Conservation (phyloP, 2,113 vertebrate species). For the Nansenia antarctica region DNA sequence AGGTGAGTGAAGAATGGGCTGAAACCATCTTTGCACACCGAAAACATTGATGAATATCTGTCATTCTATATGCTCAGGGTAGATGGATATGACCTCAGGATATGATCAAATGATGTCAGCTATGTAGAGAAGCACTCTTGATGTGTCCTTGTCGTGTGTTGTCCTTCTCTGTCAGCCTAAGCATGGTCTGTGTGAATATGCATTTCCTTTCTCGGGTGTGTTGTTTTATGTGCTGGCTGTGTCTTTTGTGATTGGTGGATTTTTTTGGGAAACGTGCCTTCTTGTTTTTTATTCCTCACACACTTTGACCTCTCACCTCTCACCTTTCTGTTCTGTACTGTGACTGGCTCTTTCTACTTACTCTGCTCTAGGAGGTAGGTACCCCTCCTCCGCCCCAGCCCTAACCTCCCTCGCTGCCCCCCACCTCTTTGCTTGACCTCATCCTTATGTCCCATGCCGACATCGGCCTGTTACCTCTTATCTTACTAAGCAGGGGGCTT, state of each 20-base stretch:
- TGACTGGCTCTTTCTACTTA: conserved; percentile 90
- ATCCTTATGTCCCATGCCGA: neutral
- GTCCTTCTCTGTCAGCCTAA: conserved; percentile 12
- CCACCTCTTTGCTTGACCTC: conserved; percentile 39
- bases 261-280: conserved; percentile 70
- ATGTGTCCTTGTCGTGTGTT: neutral
- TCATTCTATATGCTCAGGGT: neutral
- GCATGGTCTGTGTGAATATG: conserved; percentile 71
- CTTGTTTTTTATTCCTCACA: conserved; percentile 85
- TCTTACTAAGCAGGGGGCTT: neutral
- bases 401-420: conserved; percentile 57
- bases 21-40: neutral
- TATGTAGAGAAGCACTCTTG: neutral
- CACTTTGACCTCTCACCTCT: conserved; percentile 88
- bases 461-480: neutral
- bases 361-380: conserved; percentile 92
- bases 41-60: conserved; percentile 1
- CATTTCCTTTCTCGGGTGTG: conserved; percentile 7
- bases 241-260: conserved; percentile 73
- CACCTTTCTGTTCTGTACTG: conserved; percentile 77
- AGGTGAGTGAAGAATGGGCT: conserved; percentile 84
- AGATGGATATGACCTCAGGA: neutral
- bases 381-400: conserved; percentile 61
- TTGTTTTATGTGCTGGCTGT: conserved; percentile 60
- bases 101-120: neutral